Evolutionary conservation across 1,140 invertebrate genomes (phyloP), one percentile per base, ranked within the genome.

Genomic region (Drosophila baimaii): DNA sequence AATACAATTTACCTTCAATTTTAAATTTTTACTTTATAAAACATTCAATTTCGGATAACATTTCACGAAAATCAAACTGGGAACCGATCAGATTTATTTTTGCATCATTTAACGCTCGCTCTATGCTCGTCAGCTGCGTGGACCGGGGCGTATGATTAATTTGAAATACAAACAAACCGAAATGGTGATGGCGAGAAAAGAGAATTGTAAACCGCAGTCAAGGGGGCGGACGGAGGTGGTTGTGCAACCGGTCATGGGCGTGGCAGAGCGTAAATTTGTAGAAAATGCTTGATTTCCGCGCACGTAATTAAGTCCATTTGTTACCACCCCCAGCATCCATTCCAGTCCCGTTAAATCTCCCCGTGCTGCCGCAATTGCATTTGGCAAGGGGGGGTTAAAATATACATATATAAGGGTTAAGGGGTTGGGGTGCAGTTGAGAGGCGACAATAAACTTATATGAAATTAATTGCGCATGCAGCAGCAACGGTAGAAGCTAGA

Each of bases 381-480:
- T 72, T 56, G 66, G 23, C 35, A 51, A 43, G 23, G 51, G 52
- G 44, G 17, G 43, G 62, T 19, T 10, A 54, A 39, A 41, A 58
- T 58, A 56, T 39, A 59, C n/a, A n/a, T 29, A 23, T 27, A 29
- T 29, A 47, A 49, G 68, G 57, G 66, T n/a, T 55, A 12, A 19
- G 33, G 81, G 57, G 39, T 46, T 35, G 63, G 43, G 66, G 65
- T 64, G 64, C 56, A 64, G 83, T 76, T 69, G 72, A 89, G 72
- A 88, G 83, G 83, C 80, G 83, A 88, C 83, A 88, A 88, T 88
- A 88, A 88, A 88, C 83, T 88, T 88, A 89, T 88, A 88, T 89
- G 79, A 88, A 88, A 88, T 88, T 88, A 88, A 88, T 88, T 88
- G 84, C 84, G 79, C 83, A 83, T 89, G 77, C 79, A 83, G 83